Evolutionary conservation across 2,113 vertebrate genomes (phyloP), one percentile per base, ranked within the genome.

Genomic region (Lepisosteus oculatus): DNA sequence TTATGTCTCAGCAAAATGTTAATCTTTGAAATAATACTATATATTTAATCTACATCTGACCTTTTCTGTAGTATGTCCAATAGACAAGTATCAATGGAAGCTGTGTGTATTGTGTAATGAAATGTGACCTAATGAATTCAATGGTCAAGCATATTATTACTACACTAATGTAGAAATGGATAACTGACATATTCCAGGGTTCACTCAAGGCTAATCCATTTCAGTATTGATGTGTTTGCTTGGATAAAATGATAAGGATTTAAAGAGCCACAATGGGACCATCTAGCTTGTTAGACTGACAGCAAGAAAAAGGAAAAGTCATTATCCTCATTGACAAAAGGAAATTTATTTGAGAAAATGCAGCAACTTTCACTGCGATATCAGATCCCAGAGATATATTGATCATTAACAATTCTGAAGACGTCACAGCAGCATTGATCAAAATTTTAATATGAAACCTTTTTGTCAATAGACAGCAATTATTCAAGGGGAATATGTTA

Each of bases 111-210:
- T 55, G 8, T 43, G 69, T 75, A 75, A 47, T 75, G 77, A 78
- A 69, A 64, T 69, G 70, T 72, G 72, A 68, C 70, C 67, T 57
- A 64, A 71, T 79, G 72, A 74, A 79, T 76, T 72, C 66, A 41
- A 9, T 13, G 65, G 65, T 74, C 74, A 68, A 47, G 43, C 69
- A 57, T 71, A 68, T 65, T 67, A 64, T 73, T 72, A 67, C 75
- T 41, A 47, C n/a, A 15, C 61, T 69, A 69, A 72, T 43, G 51
- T 55, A 79, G 74, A 79, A 72, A 54, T 45, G 15, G 66, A 55
- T 68, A 68, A 17, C 55, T 41, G 66, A 70, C 59, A 59, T 17
- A 73, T 65, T 13, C 54, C 6, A 5, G 9, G 54, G 55, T 17
- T 17, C 11, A 14, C 29, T 54, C 44, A 13, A 55, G 61, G 57